A percentile compares a stretch with the other conserved stretches of the same genome.
Conservation (phyloP, 2,797 vertebrate genomes). For the Selene dorsalis region DNA sequence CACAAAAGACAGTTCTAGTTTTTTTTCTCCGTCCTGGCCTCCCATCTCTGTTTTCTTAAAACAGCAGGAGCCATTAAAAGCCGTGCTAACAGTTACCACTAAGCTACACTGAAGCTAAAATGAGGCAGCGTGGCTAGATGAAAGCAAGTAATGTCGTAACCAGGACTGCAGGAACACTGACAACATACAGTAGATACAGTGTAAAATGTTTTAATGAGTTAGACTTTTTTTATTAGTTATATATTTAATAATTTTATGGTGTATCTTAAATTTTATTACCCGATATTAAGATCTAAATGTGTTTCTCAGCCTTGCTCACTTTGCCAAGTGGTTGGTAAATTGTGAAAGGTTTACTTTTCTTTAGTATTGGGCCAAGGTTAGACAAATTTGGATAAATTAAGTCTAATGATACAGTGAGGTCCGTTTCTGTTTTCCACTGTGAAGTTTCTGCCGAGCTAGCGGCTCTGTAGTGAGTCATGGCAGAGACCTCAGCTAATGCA, state of each 20-base stretch:
- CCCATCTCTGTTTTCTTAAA: background rate
- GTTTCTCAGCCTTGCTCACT: constrained; percentile 5
- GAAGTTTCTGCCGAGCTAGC: background rate
- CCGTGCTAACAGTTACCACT: background rate
- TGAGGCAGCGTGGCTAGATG: background rate
- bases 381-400: background rate
- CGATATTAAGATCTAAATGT: background rate
- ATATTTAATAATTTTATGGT: background rate
- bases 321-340: background rate
- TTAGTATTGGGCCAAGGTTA: background rate
- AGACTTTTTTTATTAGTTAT: background rate
- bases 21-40: background rate
- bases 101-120: background rate
- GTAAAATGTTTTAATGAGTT: background rate
- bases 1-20: background rate
- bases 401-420: too few relatives aligned
- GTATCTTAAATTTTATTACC: background rate
- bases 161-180: background rate
- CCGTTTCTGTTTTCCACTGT: too few relatives aligned
- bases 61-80: background rate
- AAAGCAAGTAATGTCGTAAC: background rate
- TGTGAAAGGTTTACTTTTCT: background rate
- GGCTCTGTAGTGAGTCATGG: background rate
- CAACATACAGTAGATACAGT: background rate
- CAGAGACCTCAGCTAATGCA: background rate